phyloP scores from a whole-genome alignment of 2,888 invertebrate species.

The Hydrotaea cyrtoneurina region DNA sequence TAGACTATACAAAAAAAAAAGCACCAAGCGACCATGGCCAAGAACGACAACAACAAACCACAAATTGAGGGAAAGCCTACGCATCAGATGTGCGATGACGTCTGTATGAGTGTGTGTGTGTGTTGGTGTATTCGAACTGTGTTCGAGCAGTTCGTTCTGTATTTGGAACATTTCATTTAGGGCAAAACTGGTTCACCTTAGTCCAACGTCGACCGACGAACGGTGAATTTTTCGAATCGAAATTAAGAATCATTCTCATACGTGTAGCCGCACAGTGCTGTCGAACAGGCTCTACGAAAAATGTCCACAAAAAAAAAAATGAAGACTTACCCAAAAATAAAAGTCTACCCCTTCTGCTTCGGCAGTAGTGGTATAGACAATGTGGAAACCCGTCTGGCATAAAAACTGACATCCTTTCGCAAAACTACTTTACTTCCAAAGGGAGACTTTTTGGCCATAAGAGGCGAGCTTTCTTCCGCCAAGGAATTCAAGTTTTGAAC shows the following conservation, averaged over 20 bases:
- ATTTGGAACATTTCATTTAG: conserved; percentile 52
- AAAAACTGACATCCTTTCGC: no score
- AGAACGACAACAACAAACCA: background rate
- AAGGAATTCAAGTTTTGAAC: no score
- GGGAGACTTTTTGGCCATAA: no score
- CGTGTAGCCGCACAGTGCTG: background rate
- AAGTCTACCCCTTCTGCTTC: no score
- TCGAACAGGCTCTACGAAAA: background rate
- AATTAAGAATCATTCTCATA: background rate
- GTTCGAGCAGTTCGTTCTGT: background rate
- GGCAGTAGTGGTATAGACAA: no score
- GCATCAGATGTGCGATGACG: conserved; percentile 10
- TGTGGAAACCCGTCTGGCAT: no score
- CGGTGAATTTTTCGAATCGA: conserved; percentile 20
- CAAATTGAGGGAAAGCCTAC: conserved; percentile 18
- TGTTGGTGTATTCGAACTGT: no score
- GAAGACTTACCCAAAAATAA: no score
- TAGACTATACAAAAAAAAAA: conserved; percentile 20
- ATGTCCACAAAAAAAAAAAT: no score
- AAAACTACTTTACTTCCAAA: no score
- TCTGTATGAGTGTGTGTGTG: conserved; percentile 13
- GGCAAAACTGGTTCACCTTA: conserved; percentile 66
- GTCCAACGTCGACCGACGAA: background rate
- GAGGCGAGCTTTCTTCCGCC: no score
- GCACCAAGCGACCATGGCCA: conserved; percentile 2